Percentiles rank a stretch among this genome's conserved stretches.
Evolutionary conservation across 1,140 invertebrate species (phyloP).

Genomic region (Diprion similis): DNA sequence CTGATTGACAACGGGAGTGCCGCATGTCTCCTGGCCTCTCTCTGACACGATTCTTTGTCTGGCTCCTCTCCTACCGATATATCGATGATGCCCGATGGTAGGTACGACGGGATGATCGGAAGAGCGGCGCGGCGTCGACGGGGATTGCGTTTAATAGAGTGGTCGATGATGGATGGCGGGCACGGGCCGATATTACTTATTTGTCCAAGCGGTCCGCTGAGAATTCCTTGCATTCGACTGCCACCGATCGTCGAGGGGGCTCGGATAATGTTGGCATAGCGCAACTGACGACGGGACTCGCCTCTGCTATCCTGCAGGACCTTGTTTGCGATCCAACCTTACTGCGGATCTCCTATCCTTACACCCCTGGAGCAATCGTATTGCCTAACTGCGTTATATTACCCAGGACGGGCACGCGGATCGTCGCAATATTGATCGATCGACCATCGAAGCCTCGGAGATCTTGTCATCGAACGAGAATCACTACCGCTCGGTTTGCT

Average conservation of each 20-base stretch:
- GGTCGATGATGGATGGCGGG: constrained; percentile 46
- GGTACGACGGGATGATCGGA: constrained; percentile 17
- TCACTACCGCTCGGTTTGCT: too few relatives aligned
- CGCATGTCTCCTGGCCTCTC: constrained; percentile 17
- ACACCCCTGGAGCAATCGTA: background rate
- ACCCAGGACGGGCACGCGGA: background rate
- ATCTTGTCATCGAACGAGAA: background rate
- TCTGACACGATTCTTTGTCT: constrained; percentile 34
- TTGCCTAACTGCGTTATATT: background rate
- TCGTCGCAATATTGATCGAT: background rate
- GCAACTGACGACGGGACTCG: constrained; percentile 1
- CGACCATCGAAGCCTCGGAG: background rate
- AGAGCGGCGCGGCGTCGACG: constrained; percentile 28
- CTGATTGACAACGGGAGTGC: constrained; percentile 32
- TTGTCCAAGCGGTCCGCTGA: constrained; percentile 16
- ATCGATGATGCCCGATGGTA: constrained; percentile 42
- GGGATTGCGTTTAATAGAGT: constrained; percentile 43
- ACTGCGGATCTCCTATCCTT: background rate
- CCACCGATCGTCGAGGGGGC: background rate
- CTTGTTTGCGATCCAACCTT: constrained; percentile 5
- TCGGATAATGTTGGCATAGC: constrained; percentile 7
- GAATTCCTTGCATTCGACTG: background rate
- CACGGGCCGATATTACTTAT: constrained; percentile 44
- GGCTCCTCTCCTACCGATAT: constrained; percentile 28
- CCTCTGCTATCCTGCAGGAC: background rate